Percentiles rank a stretch among this genome's conserved stretches.
These are phyloP conservation scores for Drosophila nebulosa DNA, from an alignment of 1,140 invertebrate genomes.

Conservation along the genomic window DNA sequence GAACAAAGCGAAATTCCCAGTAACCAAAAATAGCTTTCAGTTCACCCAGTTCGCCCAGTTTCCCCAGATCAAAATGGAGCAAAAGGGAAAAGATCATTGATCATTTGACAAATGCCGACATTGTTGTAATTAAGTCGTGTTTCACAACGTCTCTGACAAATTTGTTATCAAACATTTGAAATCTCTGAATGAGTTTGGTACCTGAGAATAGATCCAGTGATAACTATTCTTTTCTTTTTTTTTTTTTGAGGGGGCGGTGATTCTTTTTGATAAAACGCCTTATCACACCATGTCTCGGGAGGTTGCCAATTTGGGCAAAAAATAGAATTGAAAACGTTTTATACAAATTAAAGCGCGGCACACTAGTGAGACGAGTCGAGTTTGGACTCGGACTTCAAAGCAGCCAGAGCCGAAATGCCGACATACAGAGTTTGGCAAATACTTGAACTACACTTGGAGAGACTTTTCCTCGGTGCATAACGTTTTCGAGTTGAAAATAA, in stretches of 20 bases:
- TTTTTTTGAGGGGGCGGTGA: slow-evolving; percentile 27
- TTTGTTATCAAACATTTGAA: slow-evolving; percentile 59
- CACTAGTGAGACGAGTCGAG: neutral
- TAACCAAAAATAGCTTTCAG: slow-evolving; percentile 35
- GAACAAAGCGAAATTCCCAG: slow-evolving; percentile 21
- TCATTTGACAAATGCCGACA: slow-evolving; percentile 11
- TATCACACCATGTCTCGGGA: neutral
- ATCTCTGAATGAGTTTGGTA: slow-evolving; percentile 12
- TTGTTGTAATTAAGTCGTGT: slow-evolving; percentile 75
- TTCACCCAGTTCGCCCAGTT: too few relatives aligned
- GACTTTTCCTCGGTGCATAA: slow-evolving; percentile 31
- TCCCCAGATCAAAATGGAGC: slow-evolving; percentile 39
- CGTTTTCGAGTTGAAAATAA: slow-evolving; percentile 65
- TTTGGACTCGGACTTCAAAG: slow-evolving; percentile 49
- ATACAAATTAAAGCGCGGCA: slow-evolving; percentile 49
- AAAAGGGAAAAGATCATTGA: slow-evolving; percentile 25
- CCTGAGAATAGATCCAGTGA: slow-evolving; percentile 28
- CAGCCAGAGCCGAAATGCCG: slow-evolving; percentile 24
- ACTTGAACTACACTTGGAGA: slow-evolving; percentile 39
- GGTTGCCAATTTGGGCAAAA: slow-evolving; percentile 43
- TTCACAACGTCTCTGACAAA: slow-evolving; percentile 68
- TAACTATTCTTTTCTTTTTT: neutral
- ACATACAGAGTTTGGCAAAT: slow-evolving; percentile 60
- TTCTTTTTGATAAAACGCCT: slow-evolving; percentile 36
- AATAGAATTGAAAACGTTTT: slow-evolving; percentile 40